Evolutionary conservation across 2,888 invertebrate species (phyloP).

Genomic region (Trachelus tabidus): DNA sequence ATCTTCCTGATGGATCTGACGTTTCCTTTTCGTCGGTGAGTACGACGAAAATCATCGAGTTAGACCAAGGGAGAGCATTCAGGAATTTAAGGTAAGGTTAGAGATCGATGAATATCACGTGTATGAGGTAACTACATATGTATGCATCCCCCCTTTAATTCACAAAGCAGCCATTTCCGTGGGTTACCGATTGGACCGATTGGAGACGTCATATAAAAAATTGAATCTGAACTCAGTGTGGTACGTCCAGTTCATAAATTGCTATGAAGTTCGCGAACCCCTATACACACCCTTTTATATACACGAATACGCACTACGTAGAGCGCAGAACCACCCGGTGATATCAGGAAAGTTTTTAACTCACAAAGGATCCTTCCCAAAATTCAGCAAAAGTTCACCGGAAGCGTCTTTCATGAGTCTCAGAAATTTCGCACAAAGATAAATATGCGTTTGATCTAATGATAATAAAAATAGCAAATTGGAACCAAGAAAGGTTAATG

Average conservation of each 20-base stretch:
- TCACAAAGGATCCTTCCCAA: not conserved
- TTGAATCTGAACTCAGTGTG: constrained; percentile 1
- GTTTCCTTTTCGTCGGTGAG: not conserved
- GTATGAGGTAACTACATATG: not conserved
- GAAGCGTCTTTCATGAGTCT: not conserved
- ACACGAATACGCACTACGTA: not conserved
- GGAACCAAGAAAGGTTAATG: not conserved
- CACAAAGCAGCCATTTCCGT: not conserved
- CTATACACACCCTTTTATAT: not conserved
- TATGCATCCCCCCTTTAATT: not conserved
- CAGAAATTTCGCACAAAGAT: not conserved
- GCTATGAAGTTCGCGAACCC: not conserved
- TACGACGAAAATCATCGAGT: not conserved
- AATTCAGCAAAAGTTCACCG: not conserved
- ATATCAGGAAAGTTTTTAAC: not conserved
- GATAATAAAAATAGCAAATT: not conserved
- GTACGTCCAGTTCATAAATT: constrained; percentile 3
- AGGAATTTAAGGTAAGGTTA: not conserved
- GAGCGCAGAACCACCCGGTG: not conserved
- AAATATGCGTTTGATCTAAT: not conserved
- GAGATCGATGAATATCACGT: not conserved
- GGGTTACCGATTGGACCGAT: not conserved
- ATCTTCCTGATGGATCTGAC: not conserved
- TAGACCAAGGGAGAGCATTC: not conserved
- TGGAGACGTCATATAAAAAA: not conserved